Evolutionary conservation across 2,797 vertebrate species (phyloP).

Genomic region (Pterois miles): DNA sequence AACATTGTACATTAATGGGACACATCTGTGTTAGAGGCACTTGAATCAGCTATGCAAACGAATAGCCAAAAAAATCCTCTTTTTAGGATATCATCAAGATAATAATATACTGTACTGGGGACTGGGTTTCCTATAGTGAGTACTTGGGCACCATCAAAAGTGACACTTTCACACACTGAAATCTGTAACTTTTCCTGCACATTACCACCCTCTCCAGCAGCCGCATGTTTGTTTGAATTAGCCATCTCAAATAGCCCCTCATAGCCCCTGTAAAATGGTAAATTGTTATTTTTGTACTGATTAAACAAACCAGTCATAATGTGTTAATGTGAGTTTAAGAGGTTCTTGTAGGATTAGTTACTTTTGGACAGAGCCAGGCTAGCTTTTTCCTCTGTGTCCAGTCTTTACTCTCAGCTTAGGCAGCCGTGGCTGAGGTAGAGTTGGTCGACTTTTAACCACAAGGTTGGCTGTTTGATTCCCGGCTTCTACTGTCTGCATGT

Average conservation of each 20-base stretch:
- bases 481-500: too few relatives aligned
- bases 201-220: not conserved
- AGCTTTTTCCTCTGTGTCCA: not conserved
- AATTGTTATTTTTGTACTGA: not conserved
- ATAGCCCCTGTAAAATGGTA: not conserved
- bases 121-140: not conserved
- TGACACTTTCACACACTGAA: not conserved
- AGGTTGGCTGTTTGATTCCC: too few relatives aligned
- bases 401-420: not conserved
- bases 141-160: not conserved
- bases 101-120: not conserved
- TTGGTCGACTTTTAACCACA: too few relatives aligned
- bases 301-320: not conserved
- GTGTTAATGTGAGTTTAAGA: not conserved
- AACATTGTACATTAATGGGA: constrained; percentile 41
- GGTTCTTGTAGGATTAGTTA: not conserved
- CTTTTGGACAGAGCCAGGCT: not conserved
- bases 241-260: not conserved
- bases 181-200: not conserved
- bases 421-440: too few relatives aligned
- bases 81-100: not conserved
- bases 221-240: not conserved
- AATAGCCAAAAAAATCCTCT: not conserved
- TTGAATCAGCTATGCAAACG: constrained; percentile 3
- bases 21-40: constrained; percentile 40